A percentile compares a stretch with the other conserved stretches of the same genome.
These are phyloP conservation scores for Poicephalus meyeri DNA, from an alignment of 2,113 vertebrate species.

Conservation along the genomic window DNA sequence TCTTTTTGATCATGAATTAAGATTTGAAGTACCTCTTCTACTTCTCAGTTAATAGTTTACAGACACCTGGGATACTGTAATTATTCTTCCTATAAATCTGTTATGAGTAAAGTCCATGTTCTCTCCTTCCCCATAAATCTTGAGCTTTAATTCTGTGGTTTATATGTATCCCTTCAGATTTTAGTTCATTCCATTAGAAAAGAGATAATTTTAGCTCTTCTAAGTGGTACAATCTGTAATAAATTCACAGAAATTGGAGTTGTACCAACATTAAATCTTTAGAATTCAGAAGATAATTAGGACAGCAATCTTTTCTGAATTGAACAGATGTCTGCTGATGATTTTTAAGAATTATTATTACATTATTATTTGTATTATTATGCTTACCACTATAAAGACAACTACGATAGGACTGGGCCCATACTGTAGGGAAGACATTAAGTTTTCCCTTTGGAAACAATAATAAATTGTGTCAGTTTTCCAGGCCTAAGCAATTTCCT, in stretches of 20 bases:
- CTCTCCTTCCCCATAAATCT: not conserved
- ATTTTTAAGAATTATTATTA: constrained; percentile 24
- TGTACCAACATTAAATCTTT: not conserved
- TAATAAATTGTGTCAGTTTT: constrained; percentile 58
- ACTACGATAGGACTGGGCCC: not conserved
- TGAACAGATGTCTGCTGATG: not conserved
- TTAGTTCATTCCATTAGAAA: constrained; percentile 6
- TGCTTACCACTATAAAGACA: not conserved
- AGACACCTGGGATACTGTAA: not conserved
- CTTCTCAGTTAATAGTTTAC: not conserved
- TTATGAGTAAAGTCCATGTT: not conserved
- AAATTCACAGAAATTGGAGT: constrained; percentile 1
- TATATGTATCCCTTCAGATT: constrained; percentile 1
- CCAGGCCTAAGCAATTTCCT: constrained; percentile 53
- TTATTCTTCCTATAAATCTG: not conserved
- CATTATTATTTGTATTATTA: constrained; percentile 24
- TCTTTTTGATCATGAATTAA: not conserved
- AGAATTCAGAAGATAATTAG: constrained; percentile 2
- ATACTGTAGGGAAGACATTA: not conserved
- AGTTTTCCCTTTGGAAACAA: constrained; percentile 23
- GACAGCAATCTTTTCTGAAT: not conserved
- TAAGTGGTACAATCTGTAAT: not conserved
- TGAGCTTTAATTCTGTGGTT: not conserved
- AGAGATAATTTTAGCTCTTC: not conserved
- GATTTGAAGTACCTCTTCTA: not conserved